These are phyloP conservation scores for Ramphastos sulfuratus DNA, from an alignment of 2,113 vertebrate species.

Conservation along the genomic window DNA sequence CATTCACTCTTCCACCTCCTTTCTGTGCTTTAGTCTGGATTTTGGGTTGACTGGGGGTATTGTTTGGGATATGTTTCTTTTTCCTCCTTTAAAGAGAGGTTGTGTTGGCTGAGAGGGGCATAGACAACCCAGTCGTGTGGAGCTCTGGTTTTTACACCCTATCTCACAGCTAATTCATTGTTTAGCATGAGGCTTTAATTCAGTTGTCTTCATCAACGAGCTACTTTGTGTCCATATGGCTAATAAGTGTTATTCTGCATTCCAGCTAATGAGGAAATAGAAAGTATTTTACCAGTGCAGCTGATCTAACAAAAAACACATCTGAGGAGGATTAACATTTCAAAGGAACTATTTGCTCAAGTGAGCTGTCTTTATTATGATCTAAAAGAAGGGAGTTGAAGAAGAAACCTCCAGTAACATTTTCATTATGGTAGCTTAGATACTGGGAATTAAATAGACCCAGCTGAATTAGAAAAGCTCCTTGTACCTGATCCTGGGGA, in stretches of 20 bases:
- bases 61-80: neutral
- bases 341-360: constrained; percentile 73
- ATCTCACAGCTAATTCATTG: constrained; percentile 44
- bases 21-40: neutral
- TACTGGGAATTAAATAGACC: constrained; percentile 61
- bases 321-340: constrained; percentile 73
- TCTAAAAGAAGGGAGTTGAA: constrained; percentile 42
- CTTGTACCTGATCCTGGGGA: constrained; percentile 41
- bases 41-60: neutral
- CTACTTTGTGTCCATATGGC: constrained; percentile 68
- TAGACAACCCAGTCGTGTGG: neutral
- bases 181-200: constrained; percentile 57
- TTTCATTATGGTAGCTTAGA: constrained; percentile 66
- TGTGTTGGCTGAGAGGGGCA: neutral
- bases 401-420: constrained; percentile 67
- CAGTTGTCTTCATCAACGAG: constrained; percentile 53
- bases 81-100: neutral
- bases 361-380: constrained; percentile 69
- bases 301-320: constrained; percentile 72
- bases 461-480: constrained; percentile 46
- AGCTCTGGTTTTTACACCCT: constrained; percentile 6
- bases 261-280: constrained; percentile 62
- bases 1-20: neutral
- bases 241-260: constrained; percentile 67
- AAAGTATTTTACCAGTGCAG: constrained; percentile 72